These are phyloP conservation scores for Natator depressus DNA, from an alignment of 2,113 vertebrate genomes.

Conservation along the genomic window DNA sequence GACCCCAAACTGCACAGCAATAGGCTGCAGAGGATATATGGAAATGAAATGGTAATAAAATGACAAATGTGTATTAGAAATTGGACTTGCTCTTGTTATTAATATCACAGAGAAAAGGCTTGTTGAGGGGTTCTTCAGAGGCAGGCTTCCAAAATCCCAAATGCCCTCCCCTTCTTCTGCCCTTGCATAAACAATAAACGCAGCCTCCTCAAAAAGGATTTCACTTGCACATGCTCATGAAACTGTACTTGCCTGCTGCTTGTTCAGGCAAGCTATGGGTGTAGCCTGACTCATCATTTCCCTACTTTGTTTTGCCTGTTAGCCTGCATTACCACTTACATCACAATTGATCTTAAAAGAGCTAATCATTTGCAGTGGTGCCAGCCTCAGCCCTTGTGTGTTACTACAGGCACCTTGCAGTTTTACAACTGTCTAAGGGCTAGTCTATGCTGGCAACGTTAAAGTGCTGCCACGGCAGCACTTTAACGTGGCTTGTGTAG, in stretches of 20 bases:
- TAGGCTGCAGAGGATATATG: not conserved
- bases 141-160: conserved; percentile 8
- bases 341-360: conserved; percentile 72
- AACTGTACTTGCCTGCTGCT: conserved; percentile 71
- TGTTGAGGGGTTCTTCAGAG: conserved; percentile 20
- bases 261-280: conserved; percentile 70
- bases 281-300: conserved; percentile 75
- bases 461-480: no score
- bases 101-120: not conserved
- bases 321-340: conserved; percentile 75
- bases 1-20: not conserved
- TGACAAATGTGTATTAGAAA: not conserved
- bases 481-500: no score
- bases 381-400: conserved; percentile 44
- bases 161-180: conserved; percentile 27
- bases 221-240: conserved; percentile 51
- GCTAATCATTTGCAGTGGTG: conserved; percentile 35
- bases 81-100: not conserved
- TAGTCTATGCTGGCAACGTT: no score
- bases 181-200: conserved; percentile 21
- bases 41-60: not conserved
- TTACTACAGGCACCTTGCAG: conserved; percentile 41
- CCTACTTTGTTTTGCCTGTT: conserved; percentile 73
- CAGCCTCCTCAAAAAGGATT: conserved; percentile 49
- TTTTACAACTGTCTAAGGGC: not conserved